phyloP scores from a whole-genome alignment of 2,888 invertebrate genomes.

The Azorinus chamasolen region DNA sequence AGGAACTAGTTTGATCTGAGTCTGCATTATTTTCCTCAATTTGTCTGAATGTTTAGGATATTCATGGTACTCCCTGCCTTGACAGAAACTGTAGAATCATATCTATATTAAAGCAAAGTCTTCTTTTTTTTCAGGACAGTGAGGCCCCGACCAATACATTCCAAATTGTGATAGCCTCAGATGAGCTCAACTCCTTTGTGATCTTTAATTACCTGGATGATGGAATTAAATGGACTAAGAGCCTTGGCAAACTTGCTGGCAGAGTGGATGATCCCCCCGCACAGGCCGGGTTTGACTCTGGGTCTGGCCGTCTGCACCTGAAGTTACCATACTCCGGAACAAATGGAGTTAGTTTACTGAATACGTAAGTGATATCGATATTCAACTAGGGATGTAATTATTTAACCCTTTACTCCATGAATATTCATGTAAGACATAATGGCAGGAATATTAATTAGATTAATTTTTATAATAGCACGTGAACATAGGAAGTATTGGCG shows the following conservation, averaged over 20 bases:
- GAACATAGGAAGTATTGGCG: too few relatives aligned
- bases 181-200: conserved; percentile 93
- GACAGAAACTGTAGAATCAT: too few relatives aligned
- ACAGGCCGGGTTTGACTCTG: conserved; percentile 96
- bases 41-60: too few relatives aligned
- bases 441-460: too few relatives aligned
- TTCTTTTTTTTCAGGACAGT: not conserved
- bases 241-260: conserved; percentile 89
- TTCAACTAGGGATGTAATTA: too few relatives aligned
- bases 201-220: conserved; percentile 95
- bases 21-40: too few relatives aligned
- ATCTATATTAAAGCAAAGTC: too few relatives aligned
- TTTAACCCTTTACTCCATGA: too few relatives aligned
- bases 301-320: conserved; percentile 91
- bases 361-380: conserved; percentile 87
- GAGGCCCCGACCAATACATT: conserved; percentile 91
- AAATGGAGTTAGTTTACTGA: conserved; percentile 89
- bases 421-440: too few relatives aligned
- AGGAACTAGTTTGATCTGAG: too few relatives aligned
- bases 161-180: conserved; percentile 92
- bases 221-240: conserved; percentile 96
- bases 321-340: conserved; percentile 95
- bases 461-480: too few relatives aligned
- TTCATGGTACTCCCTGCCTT: too few relatives aligned
- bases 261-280: conserved; percentile 95